A percentile compares a stretch with the other conserved stretches of the same genome.
Conservation (phyloP, 2,113 vertebrate genomes). For the Stictonetta naevosa region DNA sequence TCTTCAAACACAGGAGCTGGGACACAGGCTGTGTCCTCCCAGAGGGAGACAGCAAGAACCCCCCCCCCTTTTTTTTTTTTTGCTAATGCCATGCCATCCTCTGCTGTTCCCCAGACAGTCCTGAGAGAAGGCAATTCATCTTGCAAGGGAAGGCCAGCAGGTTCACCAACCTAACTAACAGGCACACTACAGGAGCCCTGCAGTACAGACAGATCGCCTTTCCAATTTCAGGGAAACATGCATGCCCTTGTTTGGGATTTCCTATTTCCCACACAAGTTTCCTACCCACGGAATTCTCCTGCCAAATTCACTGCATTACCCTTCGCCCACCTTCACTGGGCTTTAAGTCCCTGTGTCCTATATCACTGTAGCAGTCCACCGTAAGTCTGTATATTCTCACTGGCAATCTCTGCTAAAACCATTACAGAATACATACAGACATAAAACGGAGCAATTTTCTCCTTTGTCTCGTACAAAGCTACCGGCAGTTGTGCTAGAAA, state of each 20-base stretch:
- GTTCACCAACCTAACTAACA: background rate
- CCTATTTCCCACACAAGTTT: background rate
- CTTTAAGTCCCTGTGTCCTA: background rate
- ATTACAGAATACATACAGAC: background rate
- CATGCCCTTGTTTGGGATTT: background rate
- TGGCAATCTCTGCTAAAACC: background rate
- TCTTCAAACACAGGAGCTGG: background rate
- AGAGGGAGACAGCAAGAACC: background rate
- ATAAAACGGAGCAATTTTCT: background rate
- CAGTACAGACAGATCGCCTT: background rate
- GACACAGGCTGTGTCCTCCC: background rate
- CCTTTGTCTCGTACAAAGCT: background rate
- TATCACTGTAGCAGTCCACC: background rate
- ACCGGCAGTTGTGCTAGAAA: background rate
- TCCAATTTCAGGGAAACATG: background rate
- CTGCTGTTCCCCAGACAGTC: background rate
- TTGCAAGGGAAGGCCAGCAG: background rate
- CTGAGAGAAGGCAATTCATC: conserved; percentile 17
- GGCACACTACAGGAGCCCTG: background rate
- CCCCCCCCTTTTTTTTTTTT: background rate
- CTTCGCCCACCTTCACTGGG: background rate
- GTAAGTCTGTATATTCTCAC: background rate
- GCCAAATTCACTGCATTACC: background rate
- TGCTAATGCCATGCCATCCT: background rate
- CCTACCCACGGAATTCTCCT: background rate